Base-by-base conservation (phyloP, 2,888 invertebrate species). In the Hirtodrosophila confusa region DNA sequence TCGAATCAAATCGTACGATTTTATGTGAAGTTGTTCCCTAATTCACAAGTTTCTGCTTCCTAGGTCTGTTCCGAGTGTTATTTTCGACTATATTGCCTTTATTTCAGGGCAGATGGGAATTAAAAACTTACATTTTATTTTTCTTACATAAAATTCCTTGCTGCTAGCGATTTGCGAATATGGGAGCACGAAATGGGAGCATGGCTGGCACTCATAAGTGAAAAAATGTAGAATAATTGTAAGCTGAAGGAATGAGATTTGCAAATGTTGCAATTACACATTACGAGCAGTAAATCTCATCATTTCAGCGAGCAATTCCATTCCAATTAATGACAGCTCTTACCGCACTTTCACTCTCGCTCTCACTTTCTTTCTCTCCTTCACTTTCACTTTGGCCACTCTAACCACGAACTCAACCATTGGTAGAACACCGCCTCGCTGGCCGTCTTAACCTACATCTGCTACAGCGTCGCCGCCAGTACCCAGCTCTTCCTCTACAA, bases 401-500 rank as follows among this genome's bases (percentile, higher is more conserved):
- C 6, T 27, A 27, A 5, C 11, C 11, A 47, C 45, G 47, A 44
- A 60, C 50, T 53, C n/a, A 11, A 17, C 44, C 36, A 9, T 9
- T 66, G 35, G 11, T 63, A 91, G 90, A 90, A 89, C 68, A 86
- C 85, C n/a, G 83, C 88, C 12, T 89, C 89, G 51, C 50, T 90
- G 65, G 88, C 85, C 55, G 64, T 89, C 62, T 66, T 90, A 58
- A 79, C 86, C 55, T 91, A 91, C 78, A 80, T 89, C 45, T 86
- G 63, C 71, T 91, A 91, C 50, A 88, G 75, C 53, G 58, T 84
- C 36, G 90, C 91, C 2, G 91, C 90, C 44, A 62, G 88, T 48
- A 86, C 88, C 39, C 90, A 91, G 76, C 82, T 91, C 36, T 87
- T 89, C 58, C 70, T 90, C 40, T 90, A 91, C 65, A 90, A 91